These are phyloP conservation scores for Nebria brevicollis DNA, from an alignment of 2,888 invertebrate genomes.

Conservation along the genomic window DNA sequence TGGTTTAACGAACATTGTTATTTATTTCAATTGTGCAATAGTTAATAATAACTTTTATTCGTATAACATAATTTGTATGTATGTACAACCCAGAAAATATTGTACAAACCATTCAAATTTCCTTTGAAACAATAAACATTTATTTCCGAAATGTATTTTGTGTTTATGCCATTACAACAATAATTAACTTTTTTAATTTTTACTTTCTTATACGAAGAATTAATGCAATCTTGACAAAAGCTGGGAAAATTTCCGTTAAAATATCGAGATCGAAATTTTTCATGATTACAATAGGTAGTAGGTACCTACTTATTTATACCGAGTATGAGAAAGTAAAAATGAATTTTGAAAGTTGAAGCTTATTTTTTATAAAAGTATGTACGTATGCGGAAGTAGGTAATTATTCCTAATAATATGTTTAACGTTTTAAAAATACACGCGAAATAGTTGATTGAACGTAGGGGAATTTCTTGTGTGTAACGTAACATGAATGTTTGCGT, in stretches of 20 bases:
- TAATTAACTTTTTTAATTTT: no score
- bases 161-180: not conserved
- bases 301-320: no score
- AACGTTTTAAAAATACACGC: conserved; percentile 4
- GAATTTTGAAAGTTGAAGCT: not conserved
- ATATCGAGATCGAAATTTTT: no score
- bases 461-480: conserved; percentile 13
- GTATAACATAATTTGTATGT: conserved; percentile 12
- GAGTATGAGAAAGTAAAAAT: conserved; percentile 8
- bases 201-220: conserved; percentile 26
- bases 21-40: not conserved
- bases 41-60: conserved; percentile 9
- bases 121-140: conserved; percentile 11
- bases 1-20: not conserved
- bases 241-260: no score
- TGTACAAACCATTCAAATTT: not conserved
- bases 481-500: not conserved
- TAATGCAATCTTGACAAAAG: no score
- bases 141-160: conserved; percentile 19
- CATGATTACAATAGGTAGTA: no score
- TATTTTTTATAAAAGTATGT: not conserved
- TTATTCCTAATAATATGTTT: conserved; percentile 14
- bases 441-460: conserved; percentile 4
- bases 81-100: conserved; percentile 13
- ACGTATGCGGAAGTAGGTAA: conserved; percentile 6